phyloP scores from a whole-genome alignment of 2,113 vertebrate genomes.

The Apus apus region DNA sequence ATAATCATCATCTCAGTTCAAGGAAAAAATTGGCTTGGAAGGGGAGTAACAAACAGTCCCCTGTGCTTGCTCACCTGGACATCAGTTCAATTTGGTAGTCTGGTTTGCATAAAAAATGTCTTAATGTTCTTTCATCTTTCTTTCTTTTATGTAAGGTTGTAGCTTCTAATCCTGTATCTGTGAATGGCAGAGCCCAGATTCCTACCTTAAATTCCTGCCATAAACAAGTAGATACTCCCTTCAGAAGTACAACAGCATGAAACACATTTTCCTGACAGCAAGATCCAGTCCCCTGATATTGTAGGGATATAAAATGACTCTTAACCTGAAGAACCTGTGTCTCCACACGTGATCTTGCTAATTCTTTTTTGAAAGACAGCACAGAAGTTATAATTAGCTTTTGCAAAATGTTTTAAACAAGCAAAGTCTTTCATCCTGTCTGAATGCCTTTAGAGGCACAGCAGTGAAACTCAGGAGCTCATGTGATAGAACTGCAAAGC shows the following conservation, averaged over 20 bases:
- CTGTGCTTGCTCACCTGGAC: background rate
- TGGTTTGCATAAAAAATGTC: background rate
- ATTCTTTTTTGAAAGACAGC: background rate
- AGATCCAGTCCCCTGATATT: background rate
- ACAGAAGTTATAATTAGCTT: slow-evolving; percentile 9
- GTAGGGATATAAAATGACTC: background rate
- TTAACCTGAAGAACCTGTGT: slow-evolving; percentile 25
- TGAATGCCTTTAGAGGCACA: background rate
- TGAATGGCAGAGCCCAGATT: background rate
- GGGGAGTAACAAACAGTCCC: background rate
- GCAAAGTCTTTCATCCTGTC: background rate
- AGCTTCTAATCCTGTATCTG: background rate
- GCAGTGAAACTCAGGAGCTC: background rate
- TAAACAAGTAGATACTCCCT: background rate
- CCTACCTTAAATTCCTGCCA: background rate
- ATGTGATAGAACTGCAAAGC: background rate
- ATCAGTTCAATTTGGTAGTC: background rate
- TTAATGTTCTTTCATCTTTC: background rate
- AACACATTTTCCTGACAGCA: slow-evolving; percentile 8
- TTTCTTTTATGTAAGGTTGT: background rate
- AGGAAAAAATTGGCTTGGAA: background rate
- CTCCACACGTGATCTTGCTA: background rate
- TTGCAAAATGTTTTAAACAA: background rate
- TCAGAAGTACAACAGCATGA: background rate
- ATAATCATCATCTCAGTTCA: background rate